Evolutionary conservation across 2,113 vertebrate species (phyloP), one percentile per base, ranked within the genome.

Genomic region (Sus scrofa): DNA sequence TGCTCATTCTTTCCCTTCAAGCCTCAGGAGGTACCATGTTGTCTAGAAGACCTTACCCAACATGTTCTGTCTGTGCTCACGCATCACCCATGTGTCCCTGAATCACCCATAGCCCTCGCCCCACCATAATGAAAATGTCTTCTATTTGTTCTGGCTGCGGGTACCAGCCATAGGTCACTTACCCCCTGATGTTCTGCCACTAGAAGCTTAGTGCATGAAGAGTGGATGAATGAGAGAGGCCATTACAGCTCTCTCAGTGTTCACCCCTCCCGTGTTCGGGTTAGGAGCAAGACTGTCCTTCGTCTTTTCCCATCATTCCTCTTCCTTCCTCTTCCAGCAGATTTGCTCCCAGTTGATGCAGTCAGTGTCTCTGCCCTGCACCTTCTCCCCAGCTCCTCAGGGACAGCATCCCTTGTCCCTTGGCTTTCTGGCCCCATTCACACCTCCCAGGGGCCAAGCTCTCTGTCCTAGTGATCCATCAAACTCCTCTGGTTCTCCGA

Each of bases 191-290:
- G 78, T 58, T 6, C 73, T 85, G 70, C 92, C 84, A 63, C 50
- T 68, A 11, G 54, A 30, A 68, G 81, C 92, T 71, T 71, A 30
- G 13, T 75, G 93, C 85, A 68, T 91, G 67, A 95, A 93, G 68
- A 88, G 44, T 58, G 52, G 52, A 30, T 50, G 58, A 26, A 52
- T 32, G 93, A 88, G 22, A 81, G 79, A 56, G 83, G 11, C 24
- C 27, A 19, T 37, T 11, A 4, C 44, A 44, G 44, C 44, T 7
- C 65, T 56, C 32, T 10, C 15, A 37, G 32, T 32, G 24, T 32
- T 68, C 16, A 68, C 58, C 4, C 27, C 82, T 54, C 74, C 34
- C 58, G 20, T 9, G 30, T 78, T 73, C 78, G 87, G 62, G 56
- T 68, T 8, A 78, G 75, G 15, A 95, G 34, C 12, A 70, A 88